Evolutionary conservation across 2,888 invertebrate genomes (phyloP), one percentile per base, ranked within the genome.

Genomic region (Andrena praecox): DNA sequence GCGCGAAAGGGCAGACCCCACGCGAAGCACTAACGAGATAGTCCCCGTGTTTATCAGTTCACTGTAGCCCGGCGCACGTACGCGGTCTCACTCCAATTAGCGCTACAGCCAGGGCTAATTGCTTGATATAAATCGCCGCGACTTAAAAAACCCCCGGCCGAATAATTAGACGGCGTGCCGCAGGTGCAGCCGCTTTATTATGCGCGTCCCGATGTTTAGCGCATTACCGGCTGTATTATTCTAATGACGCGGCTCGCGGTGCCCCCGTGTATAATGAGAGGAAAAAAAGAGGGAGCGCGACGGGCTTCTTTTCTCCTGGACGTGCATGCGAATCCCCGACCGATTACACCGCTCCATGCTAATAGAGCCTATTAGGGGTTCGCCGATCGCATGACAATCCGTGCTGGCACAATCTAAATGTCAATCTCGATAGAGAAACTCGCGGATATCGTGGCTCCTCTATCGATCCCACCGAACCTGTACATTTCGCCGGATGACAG

Each of bases 41-140:
- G 80, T 20, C 71, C 76, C 76, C 24, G 56, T 77, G 85, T 88
- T 88, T 86, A 87, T 88, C 88, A 85, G 80, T 77, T 71, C 60
- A 48, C 72, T 16, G 48, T 72, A 75, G 74, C 50, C 62, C 70
- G 69, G 79, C 72, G 77, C 71, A 70, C 81, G 85, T 77, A 82
- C 76, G 75, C 77, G 82, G 77, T 82, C 85, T 85, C 83, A 77
- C 87, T 89, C 89, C 86, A 89, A 89, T 89, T 89, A 89, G 89
- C 80, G 89, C 79, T 84, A 85, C 85, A 89, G 85, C 70, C 83
- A n/a, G 70, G 66, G 86, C 89, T 89, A 89, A 89, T 89, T 89
- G 87, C 89, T 85, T 69, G 88, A 89, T 89, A 89, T 89, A 87
- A 87, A 89, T 89, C 89, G 86, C 76, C 76, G 85, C 66, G 83